Evolutionary conservation across 2,113 vertebrate genomes (phyloP).

Genomic region (Chaetodon trifascialis): DNA sequence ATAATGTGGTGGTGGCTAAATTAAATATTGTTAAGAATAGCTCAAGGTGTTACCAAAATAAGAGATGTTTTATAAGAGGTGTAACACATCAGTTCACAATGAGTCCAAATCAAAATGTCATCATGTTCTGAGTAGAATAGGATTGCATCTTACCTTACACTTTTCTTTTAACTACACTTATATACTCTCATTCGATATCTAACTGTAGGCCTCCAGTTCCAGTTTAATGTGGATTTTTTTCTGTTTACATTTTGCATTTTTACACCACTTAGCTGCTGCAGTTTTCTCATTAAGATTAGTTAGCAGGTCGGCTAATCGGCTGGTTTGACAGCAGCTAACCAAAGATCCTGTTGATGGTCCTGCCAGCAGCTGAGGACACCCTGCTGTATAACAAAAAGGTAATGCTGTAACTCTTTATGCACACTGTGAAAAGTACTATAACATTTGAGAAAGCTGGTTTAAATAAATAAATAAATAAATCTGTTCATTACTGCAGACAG

Average conservation of each 20-base stretch:
- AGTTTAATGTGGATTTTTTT: background rate
- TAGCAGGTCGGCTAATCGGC: no score
- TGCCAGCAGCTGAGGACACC: background rate
- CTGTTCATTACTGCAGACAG: background rate
- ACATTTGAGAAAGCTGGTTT: background rate
- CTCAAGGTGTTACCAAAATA: background rate
- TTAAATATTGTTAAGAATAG: background rate
- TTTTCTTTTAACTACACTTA: background rate
- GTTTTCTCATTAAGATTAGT: conserved; percentile 10
- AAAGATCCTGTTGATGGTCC: background rate
- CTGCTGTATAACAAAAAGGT: background rate
- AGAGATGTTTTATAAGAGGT: conserved; percentile 4
- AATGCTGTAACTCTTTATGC: background rate
- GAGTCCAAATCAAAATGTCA: background rate
- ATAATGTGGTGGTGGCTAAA: background rate
- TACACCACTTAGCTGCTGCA: background rate
- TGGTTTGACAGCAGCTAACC: no score
- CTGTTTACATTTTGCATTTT: conserved; percentile 5
- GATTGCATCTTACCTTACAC: background rate
- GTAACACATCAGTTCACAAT: background rate
- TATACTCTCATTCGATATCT: background rate
- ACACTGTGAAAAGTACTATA: background rate
- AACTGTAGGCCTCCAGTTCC: background rate
- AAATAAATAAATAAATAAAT: background rate
- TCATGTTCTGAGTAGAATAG: background rate